phyloP scores from a whole-genome alignment of 2,888 invertebrate species.

The Drosophila mercatorum region DNA sequence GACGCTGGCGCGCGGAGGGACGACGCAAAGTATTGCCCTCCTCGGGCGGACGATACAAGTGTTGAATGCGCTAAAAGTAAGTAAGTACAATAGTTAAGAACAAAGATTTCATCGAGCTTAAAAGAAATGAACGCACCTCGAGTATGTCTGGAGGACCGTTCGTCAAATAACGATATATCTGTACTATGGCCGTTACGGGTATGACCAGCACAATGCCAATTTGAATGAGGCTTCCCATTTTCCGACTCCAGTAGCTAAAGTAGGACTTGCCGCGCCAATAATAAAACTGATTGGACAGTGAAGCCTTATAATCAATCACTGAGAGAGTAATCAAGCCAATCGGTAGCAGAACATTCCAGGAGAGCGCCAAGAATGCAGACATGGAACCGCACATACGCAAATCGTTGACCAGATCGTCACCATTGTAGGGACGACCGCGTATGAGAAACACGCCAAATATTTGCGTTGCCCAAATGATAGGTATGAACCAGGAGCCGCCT shows the following conservation, averaged over 20 bases:
- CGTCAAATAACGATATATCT: constrained; percentile 91
- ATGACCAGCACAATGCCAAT: constrained; percentile 90
- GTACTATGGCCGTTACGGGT: constrained; percentile 86
- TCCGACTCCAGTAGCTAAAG: constrained; percentile 92
- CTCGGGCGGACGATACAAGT: constrained; percentile 91
- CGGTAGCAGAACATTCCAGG: constrained; percentile 95
- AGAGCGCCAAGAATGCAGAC: constrained; percentile 90
- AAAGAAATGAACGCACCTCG: constrained; percentile 88
- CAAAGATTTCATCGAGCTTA: not conserved
- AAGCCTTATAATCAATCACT: constrained; percentile 89
- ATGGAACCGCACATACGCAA: constrained; percentile 86
- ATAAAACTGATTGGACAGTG: constrained; percentile 89
- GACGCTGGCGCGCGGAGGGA: constrained; percentile 56
- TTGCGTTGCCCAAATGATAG: constrained; percentile 90
- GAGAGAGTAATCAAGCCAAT: constrained; percentile 91
- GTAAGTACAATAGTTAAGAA: not conserved
- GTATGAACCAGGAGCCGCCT: constrained; percentile 95
- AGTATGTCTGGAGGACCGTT: constrained; percentile 94
- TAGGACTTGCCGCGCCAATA: constrained; percentile 89
- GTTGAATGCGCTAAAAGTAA: constrained; percentile 90
- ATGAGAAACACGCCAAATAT: constrained; percentile 94
- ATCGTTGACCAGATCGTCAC: constrained; percentile 85
- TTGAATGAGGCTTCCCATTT: constrained; percentile 91
- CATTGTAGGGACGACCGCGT: constrained; percentile 93
- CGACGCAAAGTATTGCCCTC: constrained; percentile 78